A percentile compares a stretch with the other conserved stretches of the same genome.
Conservation (phyloP, 2,113 vertebrate genomes). For the Psilopogon haemacephalus region DNA sequence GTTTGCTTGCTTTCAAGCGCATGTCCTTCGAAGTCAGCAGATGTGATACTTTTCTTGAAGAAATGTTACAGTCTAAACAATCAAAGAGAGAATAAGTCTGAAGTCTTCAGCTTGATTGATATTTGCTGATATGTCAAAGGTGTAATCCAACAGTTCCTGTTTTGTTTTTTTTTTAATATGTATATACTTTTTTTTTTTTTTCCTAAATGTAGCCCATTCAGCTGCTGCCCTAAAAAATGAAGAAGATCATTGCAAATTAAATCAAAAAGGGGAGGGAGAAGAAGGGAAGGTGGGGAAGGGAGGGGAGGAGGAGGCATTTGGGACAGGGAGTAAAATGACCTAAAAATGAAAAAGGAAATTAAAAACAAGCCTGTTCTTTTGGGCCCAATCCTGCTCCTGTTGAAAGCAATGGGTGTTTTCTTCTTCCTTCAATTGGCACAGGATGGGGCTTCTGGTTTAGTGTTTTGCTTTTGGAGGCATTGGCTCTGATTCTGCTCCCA, state of each 20-base stretch:
- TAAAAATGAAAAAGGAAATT: conserved; percentile 54
- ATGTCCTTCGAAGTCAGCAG: conserved; percentile 80
- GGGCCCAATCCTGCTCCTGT: conserved; percentile 59
- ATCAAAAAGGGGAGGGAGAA: conserved; percentile 52
- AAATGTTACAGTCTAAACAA: conserved; percentile 84
- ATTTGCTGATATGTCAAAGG: conserved; percentile 86
- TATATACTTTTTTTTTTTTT: conserved; percentile 78
- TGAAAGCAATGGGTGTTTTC: conserved; percentile 55
- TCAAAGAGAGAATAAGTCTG: conserved; percentile 82
- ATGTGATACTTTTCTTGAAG: conserved; percentile 82
- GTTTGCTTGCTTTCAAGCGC: conserved; percentile 73
- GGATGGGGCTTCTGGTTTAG: conserved; percentile 39
- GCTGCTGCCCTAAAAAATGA: conserved; percentile 87
- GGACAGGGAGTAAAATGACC: conserved; percentile 47
- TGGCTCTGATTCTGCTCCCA: conserved; percentile 60
- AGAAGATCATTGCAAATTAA: conserved; percentile 77
- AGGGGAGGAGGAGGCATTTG: not conserved
- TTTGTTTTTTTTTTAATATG: conserved; percentile 72
- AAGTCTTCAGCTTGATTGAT: conserved; percentile 85
- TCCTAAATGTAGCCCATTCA: conserved; percentile 89
- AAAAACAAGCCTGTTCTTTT: conserved; percentile 57
- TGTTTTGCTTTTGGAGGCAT: conserved; percentile 22
- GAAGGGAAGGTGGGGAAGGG: not conserved
- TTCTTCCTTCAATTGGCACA: conserved; percentile 58
- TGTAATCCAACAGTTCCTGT: conserved; percentile 83